Base-by-base conservation (phyloP, 2,888 invertebrate genomes). In the Plutella xylostella region DNA sequence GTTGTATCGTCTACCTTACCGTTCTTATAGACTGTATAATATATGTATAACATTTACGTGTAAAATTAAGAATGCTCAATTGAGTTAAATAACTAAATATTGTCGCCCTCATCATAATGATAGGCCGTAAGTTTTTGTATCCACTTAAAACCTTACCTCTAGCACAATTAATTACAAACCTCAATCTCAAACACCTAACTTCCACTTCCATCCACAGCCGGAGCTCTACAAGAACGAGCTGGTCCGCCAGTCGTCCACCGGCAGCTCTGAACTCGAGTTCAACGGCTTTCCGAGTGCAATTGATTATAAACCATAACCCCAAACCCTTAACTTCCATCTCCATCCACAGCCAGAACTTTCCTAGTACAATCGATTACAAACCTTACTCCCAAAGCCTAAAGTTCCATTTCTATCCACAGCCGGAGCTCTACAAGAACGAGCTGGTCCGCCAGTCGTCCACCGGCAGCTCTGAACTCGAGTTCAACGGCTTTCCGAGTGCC, bases 181-280 rank as follows among this genome's bases (percentile, higher is more conserved):
- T 7, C 9, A 7, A 9, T 25, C 9, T 25, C 9, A 25, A 25
- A n/a, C n/a, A n/a, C n/a, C n/a, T n/a, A n/a, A 7, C 25, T 9
- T 25, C 25, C 5, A 25, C 25, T 7, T 25, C 25, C 5, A 25
- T 25, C 25, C 5, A 25, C 25, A 25, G 91, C 92, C 91, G 54
- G 92, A 92, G 62, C 70, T 92, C 1, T 92, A 92, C 72, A 90
- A 90, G 66, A 89, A 89, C 60, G 92, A 93, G 68, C 68, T 92
- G 48, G 87, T 89, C 21, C 87, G 90, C 5, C 90, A 92, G 63
- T 87, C 90, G 0, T 92, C 92, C 2, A 88, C 88, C 0, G 91
- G 91, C 55, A 91, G 90, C 58, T 87, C 88, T 1, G 90, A 22
- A 22, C 22, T 22, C 22, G 22, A 22, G 22, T n/a, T n/a, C n/a